phyloP scores from a whole-genome alignment of 1,140 invertebrate species.

The Galleria mellonella region DNA sequence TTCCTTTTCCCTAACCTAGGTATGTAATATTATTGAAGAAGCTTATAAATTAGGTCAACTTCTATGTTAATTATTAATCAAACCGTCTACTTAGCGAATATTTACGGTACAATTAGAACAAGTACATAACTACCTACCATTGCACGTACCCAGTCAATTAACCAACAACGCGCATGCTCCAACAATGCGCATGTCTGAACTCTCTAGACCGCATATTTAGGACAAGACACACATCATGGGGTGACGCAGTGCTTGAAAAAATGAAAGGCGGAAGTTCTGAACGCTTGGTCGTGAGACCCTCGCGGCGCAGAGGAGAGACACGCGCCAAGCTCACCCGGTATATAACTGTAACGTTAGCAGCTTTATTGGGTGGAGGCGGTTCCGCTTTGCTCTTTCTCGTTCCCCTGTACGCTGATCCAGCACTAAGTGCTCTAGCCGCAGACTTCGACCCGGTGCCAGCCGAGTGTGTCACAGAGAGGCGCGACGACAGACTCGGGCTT shows the following conservation, averaged over 20 bases:
- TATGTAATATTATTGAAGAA: too few species aligned
- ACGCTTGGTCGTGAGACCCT: constrained; percentile 81
- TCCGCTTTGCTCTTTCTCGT: constrained; percentile 90
- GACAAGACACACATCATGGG: constrained; percentile 49
- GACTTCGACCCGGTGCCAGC: constrained; percentile 88
- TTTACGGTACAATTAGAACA: too few species aligned
- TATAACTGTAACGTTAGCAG: constrained; percentile 84
- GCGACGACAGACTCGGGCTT: constrained; percentile 84
- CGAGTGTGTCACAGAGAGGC: constrained; percentile 82
- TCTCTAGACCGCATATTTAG: constrained; percentile 22
- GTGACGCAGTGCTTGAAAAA: constrained; percentile 48
- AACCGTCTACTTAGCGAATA: too few species aligned
- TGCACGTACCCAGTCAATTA: neutral
- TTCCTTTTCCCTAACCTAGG: too few species aligned
- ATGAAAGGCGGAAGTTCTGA: constrained; percentile 91
- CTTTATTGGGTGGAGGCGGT: constrained; percentile 86
- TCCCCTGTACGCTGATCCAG: constrained; percentile 92
- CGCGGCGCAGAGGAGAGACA: constrained; percentile 77
- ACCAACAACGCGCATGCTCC: constrained; percentile 17
- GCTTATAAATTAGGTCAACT: too few species aligned
- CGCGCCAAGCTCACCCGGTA: constrained; percentile 86
- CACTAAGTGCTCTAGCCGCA: constrained; percentile 89
- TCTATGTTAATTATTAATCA: too few species aligned
- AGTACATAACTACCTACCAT: too few species aligned
- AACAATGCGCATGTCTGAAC: constrained; percentile 28